These are phyloP conservation scores for Dendroctonus ponderosae DNA, from an alignment of 1,140 invertebrate species.

Conservation along the genomic window DNA sequence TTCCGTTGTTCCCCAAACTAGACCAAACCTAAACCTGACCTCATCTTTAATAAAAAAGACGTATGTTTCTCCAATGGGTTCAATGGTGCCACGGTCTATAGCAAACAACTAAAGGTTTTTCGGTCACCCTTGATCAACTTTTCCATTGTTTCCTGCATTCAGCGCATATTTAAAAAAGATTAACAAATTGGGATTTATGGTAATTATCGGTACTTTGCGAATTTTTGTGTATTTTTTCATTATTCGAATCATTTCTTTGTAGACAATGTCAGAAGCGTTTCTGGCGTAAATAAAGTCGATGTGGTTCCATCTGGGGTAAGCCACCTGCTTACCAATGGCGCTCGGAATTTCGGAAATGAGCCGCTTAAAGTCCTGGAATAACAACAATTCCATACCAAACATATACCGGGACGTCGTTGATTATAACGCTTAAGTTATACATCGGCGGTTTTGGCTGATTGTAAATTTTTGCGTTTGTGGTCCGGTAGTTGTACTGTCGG, in stretches of 20 bases:
- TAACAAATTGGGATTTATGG: no score
- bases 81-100: no score
- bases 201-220: no score
- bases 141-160: no score
- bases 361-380: conserved; percentile 6
- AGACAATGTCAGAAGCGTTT: background rate
- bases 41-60: no score
- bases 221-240: no score
- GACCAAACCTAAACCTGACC: no score
- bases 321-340: conserved; percentile 5
- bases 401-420: background rate
- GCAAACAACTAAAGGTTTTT: no score
- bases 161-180: no score
- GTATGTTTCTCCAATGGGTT: no score
- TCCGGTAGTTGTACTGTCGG: background rate
- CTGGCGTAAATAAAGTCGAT: conserved; percentile 9
- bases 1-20: no score
- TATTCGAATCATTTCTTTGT: background rate
- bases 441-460: background rate
- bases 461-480: background rate
- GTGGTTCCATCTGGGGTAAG: conserved; percentile 3
- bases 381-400: conserved; percentile 10
- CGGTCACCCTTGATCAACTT: no score
- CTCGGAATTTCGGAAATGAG: conserved; percentile 2
- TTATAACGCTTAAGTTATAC: conserved; percentile 5